Evolutionary conservation across 2,797 vertebrate genomes (phyloP).

Genomic region (Adrianichthys oophorus): DNA sequence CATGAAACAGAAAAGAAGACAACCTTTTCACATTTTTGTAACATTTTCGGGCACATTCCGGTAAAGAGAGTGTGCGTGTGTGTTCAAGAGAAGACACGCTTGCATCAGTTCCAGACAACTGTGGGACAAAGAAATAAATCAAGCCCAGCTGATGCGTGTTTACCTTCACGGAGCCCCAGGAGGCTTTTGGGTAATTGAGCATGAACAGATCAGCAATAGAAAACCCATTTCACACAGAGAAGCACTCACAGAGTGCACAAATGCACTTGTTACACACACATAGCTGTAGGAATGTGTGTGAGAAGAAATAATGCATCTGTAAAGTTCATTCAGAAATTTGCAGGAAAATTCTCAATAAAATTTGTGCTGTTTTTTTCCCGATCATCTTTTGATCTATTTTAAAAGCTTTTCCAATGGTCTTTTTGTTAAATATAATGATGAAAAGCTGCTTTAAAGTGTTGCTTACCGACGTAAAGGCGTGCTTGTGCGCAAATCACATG

Average conservation of each 20-base stretch:
- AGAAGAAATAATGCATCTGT: background rate
- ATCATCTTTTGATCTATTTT: too few species aligned
- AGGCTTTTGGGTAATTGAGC: constrained; percentile 81
- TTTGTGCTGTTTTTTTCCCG: too few species aligned
- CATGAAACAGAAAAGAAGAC: too few species aligned
- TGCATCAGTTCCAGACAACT: constrained; percentile 70
- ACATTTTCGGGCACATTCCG: constrained; percentile 3
- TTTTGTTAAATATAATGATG: too few species aligned
- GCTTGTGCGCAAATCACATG: too few species aligned
- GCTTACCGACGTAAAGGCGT: too few species aligned
- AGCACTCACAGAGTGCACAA: constrained; percentile 9
- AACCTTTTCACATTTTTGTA: constrained; percentile 4
- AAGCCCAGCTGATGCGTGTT: constrained; percentile 81
- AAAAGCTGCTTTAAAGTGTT: too few species aligned
- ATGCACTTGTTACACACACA: constrained; percentile 30
- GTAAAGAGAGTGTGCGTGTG: constrained; percentile 4
- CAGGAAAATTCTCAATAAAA: too few species aligned
- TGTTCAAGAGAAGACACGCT: constrained; percentile 22
- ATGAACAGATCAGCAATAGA: constrained; percentile 79
- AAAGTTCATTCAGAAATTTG: too few species aligned
- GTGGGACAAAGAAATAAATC: constrained; percentile 80
- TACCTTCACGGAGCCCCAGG: constrained; percentile 68
- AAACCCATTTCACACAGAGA: constrained; percentile 67
- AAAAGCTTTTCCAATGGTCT: too few species aligned
- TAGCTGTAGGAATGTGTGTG: constrained; percentile 6